Percentiles rank a stretch among this genome's conserved stretches.
These are phyloP conservation scores for Amiota mariae DNA, from an alignment of 2,888 invertebrate genomes.

Conservation along the genomic window DNA sequence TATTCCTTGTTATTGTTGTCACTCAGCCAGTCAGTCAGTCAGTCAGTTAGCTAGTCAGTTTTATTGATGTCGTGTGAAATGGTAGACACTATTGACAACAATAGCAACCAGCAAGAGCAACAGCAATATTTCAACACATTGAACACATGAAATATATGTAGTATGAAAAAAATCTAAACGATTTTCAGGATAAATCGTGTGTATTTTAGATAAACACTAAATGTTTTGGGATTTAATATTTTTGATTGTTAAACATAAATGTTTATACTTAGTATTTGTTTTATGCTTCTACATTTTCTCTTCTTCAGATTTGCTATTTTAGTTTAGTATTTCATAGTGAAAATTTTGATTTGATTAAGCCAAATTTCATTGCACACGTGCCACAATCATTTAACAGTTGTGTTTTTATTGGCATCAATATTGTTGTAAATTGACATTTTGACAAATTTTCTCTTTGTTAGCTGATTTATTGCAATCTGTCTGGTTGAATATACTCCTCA, in stretches of 20 bases:
- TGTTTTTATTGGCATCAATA: no score
- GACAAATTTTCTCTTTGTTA: no score
- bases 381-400: no score
- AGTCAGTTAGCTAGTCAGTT: not conserved
- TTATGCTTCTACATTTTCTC: no score
- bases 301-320: no score
- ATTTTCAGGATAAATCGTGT: constrained; percentile 5
- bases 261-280: not conserved
- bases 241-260: not conserved
- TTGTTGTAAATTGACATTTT: no score
- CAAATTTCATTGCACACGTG: not conserved
- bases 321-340: no score
- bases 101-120: not conserved
- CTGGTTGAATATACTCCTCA: no score
- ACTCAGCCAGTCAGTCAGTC: not conserved
- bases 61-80: not conserved
- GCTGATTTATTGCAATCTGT: no score
- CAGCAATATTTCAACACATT: not conserved
- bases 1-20: constrained; percentile 14
- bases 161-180: not conserved
- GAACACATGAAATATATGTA: not conserved
- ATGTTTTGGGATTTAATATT: constrained; percentile 24
- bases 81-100: not conserved
- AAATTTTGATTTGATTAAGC: constrained; percentile 2
- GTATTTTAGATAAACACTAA: not conserved